Percentiles rank a stretch among this genome's conserved stretches.
Conservation (phyloP, 2,113 vertebrate genomes). For the Mystacornis crossleyi region DNA sequence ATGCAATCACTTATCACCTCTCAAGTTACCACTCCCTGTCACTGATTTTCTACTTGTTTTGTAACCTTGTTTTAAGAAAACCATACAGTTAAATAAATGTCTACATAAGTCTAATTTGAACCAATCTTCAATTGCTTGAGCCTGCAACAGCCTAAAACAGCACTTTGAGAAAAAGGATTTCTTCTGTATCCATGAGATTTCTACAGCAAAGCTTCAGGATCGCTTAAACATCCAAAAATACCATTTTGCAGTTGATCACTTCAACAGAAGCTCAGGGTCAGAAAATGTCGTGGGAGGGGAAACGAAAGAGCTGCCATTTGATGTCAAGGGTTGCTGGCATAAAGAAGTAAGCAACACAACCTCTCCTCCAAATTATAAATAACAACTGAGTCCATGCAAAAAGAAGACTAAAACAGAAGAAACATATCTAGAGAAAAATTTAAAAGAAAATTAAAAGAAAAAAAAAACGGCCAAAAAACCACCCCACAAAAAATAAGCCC, state of each 20-base stretch:
- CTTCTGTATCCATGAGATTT: neutral
- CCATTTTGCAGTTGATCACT: slow-evolving; percentile 13
- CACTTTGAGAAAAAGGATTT: neutral
- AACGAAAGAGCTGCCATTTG: slow-evolving; percentile 10
- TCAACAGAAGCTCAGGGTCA: slow-evolving; percentile 44
- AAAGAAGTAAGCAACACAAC: neutral
- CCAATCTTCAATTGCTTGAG: neutral
- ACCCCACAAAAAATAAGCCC: accelerated
- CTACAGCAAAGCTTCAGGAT: neutral
- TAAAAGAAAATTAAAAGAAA: neutral
- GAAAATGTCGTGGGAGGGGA: slow-evolving; percentile 51
- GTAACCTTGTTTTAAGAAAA: neutral
- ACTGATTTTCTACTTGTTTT: neutral
- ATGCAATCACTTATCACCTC: neutral
- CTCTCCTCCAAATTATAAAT: slow-evolving; percentile 15
- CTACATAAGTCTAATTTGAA: neutral
- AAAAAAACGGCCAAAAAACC: too few relatives aligned
- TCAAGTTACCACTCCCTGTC: neutral
- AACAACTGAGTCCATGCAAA: neutral
- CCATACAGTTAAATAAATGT: neutral
- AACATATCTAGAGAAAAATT: neutral
- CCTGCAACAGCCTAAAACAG: neutral
- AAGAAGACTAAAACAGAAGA: neutral
- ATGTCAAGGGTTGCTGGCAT: slow-evolving; percentile 1
- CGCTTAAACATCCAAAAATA: slow-evolving; percentile 8